A percentile compares a stretch with the other conserved stretches of the same genome.
phyloP scores from a whole-genome alignment of 2,113 vertebrate genomes.

The Apaloderma vittatum region DNA sequence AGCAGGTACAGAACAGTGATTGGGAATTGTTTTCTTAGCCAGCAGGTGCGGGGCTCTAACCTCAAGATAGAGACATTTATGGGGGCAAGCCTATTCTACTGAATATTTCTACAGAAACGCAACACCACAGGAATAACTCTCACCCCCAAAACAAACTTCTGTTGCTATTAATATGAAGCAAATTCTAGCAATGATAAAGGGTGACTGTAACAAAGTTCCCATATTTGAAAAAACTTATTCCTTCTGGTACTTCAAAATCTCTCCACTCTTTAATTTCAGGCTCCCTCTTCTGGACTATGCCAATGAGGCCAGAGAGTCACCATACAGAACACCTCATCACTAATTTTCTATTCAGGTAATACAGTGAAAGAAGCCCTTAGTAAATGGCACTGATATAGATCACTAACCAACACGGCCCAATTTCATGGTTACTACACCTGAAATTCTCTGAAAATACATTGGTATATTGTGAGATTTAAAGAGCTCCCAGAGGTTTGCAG shows the following conservation, averaged over 20 bases:
- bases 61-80: not conserved
- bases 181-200: not conserved
- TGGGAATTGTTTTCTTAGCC: not conserved
- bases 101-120: not conserved
- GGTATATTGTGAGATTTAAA: not conserved
- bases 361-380: not conserved
- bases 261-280: constrained; percentile 67
- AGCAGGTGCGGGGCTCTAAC: not conserved
- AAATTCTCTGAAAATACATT: not conserved
- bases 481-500: not conserved
- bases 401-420: not conserved
- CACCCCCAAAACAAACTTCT: not conserved
- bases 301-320: constrained; percentile 20
- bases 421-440: not conserved
- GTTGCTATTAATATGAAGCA: not conserved
- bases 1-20: not conserved
- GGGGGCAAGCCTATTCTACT: not conserved
- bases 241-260: not conserved
- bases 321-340: not conserved
- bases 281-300: constrained; percentile 74
- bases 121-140: not conserved
- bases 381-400: not conserved
- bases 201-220: not conserved
- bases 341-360: not conserved
- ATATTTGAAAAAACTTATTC: constrained; percentile 4